Percentiles rank a stretch among this genome's conserved stretches.
Evolutionary conservation across 2,888 invertebrate genomes (phyloP).

Genomic region (Tinea pellionella): DNA sequence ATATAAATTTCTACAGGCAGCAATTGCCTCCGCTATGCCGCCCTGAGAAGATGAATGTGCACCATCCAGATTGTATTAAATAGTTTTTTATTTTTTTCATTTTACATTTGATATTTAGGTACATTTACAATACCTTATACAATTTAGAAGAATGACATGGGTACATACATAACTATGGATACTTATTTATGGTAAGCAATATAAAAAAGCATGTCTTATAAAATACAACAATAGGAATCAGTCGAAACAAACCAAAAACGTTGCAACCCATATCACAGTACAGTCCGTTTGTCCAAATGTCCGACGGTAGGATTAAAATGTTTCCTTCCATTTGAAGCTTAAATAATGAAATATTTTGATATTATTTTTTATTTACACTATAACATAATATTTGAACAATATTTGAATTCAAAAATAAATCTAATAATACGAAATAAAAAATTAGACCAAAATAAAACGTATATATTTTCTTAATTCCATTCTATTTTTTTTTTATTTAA

Average conservation of each 20-base stretch:
- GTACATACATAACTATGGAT: too few relatives aligned
- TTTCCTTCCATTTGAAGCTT: background rate
- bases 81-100: too few relatives aligned
- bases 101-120: too few relatives aligned
- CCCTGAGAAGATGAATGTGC: too few relatives aligned
- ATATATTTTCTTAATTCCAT: background rate
- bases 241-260: background rate
- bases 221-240: background rate
- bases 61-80: too few relatives aligned
- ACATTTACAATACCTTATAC: too few relatives aligned
- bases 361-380: background rate
- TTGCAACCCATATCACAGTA: background rate
- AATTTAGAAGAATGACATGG: too few relatives aligned
- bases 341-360: background rate
- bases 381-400: background rate
- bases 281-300: background rate
- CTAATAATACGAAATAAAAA: background rate
- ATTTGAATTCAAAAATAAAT: background rate
- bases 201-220: background rate
- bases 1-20: too few relatives aligned
- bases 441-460: background rate
- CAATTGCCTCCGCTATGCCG: too few relatives aligned
- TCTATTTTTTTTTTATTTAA: too few relatives aligned
- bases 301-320: conserved; percentile 4
- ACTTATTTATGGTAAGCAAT: background rate